A percentile compares a stretch with the other conserved stretches of the same genome.
Evolutionary conservation across 1,140 invertebrate species (phyloP).

Genomic region (Leguminivora glycinivorella): DNA sequence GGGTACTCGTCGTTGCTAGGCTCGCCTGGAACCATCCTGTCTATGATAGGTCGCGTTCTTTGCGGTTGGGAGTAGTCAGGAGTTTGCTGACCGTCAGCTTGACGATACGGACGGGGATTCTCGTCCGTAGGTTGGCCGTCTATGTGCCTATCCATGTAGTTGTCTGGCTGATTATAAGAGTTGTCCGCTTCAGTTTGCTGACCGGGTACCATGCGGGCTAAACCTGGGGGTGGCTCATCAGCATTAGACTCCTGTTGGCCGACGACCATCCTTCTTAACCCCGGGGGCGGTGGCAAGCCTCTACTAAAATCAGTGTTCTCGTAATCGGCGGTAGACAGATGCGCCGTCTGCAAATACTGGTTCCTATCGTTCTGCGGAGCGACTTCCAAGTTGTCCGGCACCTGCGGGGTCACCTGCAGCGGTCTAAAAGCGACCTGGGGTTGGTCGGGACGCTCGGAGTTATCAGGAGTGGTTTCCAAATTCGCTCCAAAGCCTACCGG

Average conservation of each 20-base stretch:
- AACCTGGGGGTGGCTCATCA: constrained; percentile 78
- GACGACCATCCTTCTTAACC: constrained; percentile 81
- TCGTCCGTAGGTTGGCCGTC: constrained; percentile 71
- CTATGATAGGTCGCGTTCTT: constrained; percentile 61
- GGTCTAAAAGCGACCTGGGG: constrained; percentile 57
- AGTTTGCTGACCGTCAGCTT: constrained; percentile 71
- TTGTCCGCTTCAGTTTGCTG: constrained; percentile 66
- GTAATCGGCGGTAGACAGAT: constrained; percentile 81
- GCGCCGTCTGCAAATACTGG: constrained; percentile 86
- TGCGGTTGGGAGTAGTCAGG: constrained; percentile 60
- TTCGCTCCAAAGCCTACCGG: constrained; percentile 72
- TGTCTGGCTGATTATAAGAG: constrained; percentile 64
- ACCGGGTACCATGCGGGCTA: constrained; percentile 81
- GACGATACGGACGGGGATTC: constrained; percentile 59
- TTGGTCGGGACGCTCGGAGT: constrained; percentile 82
- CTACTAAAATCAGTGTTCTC: constrained; percentile 75
- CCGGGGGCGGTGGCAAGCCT: constrained; percentile 81
- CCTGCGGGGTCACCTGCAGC: constrained; percentile 50
- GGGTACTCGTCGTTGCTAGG: constrained; percentile 68
- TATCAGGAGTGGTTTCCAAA: constrained; percentile 82
- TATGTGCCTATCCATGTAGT: constrained; percentile 72
- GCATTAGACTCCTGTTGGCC: constrained; percentile 81
- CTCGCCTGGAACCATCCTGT: constrained; percentile 75
- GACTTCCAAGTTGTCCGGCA: constrained; percentile 80
- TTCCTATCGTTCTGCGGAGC: constrained; percentile 84